These are phyloP conservation scores for Nothocercus nigrocapillus DNA, from an alignment of 2,113 vertebrate genomes.

Conservation along the genomic window DNA sequence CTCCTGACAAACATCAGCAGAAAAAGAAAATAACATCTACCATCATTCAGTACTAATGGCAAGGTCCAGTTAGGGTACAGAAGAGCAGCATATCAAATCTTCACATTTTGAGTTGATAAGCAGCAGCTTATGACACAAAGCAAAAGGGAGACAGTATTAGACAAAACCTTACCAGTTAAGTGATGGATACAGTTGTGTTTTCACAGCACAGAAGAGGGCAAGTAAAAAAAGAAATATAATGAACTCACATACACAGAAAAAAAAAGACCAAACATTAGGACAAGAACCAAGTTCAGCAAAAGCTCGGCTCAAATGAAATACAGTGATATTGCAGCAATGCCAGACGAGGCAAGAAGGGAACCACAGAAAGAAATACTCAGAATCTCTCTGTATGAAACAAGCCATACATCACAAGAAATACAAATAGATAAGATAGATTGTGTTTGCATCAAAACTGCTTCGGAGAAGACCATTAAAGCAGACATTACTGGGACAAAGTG, in stretches of 20 bases:
- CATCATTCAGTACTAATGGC: neutral
- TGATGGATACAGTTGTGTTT: neutral
- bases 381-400: neutral
- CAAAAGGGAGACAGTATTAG: neutral
- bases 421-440: neutral
- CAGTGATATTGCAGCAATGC: neutral
- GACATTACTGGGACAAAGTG: neutral
- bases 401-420: neutral
- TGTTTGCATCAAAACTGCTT: neutral
- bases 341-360: neutral
- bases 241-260: neutral
- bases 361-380: neutral
- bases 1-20: neutral
- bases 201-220: neutral
- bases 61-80: neutral
- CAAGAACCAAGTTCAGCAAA: neutral
- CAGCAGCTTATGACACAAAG: neutral
- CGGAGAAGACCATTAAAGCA: neutral
- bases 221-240: neutral
- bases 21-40: neutral
- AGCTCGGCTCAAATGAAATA: neutral
- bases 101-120: neutral
- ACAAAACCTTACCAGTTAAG: neutral
- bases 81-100: neutral
- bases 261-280: neutral